A percentile compares a stretch with the other conserved stretches of the same genome.
Conservation (phyloP, 2,113 vertebrate species). For the Fukomys damarensis region DNA sequence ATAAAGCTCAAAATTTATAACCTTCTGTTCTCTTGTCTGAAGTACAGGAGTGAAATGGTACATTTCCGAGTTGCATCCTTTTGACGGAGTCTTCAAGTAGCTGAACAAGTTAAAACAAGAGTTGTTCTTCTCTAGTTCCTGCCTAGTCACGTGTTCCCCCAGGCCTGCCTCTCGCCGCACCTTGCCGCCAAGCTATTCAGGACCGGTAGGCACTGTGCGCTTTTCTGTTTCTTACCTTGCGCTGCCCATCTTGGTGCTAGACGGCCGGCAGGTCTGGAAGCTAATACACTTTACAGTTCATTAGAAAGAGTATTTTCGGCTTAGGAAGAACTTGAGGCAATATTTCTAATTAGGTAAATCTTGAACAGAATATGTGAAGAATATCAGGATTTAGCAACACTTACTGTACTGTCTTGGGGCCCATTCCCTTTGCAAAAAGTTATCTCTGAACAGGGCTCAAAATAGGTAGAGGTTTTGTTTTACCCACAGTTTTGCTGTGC, state of each 20-base stretch:
- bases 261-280: background rate
- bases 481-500: background rate
- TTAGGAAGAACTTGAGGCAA: background rate
- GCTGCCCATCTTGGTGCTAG: background rate
- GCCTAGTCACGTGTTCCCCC: background rate
- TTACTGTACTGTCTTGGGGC: background rate
- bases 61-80: background rate
- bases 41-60: background rate
- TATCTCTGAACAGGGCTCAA: background rate
- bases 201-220: fast-evolving
- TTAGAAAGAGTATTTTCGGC: background rate
- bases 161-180: background rate
- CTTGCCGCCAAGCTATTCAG: background rate
- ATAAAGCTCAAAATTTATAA: slow-evolving; percentile 83
- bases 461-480: background rate
- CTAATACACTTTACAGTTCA: background rate
- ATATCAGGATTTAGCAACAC: background rate
- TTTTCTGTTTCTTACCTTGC: background rate
- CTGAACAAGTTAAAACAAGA: background rate
- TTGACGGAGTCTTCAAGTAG: background rate
- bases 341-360: background rate
- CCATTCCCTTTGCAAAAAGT: background rate
- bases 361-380: slow-evolving; percentile 3
- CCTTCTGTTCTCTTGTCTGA: background rate
- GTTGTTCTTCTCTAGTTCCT: background rate